phyloP scores from a whole-genome alignment of 2,113 vertebrate genomes.

The Microtus oregoni region DNA sequence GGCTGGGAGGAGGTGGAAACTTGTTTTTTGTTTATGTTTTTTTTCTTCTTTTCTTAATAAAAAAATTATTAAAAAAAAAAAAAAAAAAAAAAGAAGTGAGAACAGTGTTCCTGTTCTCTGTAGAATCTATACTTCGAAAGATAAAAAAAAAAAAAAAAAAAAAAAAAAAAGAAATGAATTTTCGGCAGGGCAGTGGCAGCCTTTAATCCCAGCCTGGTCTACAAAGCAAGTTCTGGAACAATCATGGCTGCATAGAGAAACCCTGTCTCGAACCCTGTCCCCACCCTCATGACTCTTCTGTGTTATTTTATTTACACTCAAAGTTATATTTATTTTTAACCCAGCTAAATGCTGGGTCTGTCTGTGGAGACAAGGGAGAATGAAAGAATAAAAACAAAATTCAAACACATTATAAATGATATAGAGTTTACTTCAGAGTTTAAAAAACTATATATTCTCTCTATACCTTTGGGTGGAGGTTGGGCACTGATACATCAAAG shows the following conservation, averaged over 20 bases:
- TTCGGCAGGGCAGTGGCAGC: not conserved
- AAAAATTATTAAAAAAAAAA: too few species aligned
- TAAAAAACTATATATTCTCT: not conserved
- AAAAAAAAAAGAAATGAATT: not conserved
- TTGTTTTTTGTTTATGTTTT: too few species aligned
- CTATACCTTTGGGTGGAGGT: not conserved
- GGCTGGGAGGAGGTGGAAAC: too few species aligned
- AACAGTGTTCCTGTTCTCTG: too few species aligned
- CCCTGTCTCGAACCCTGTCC: not conserved
- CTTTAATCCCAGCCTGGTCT: not conserved
- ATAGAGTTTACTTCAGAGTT: not conserved
- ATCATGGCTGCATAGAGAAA: not conserved
- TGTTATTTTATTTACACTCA: not conserved
- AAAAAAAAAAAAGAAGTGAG: too few species aligned
- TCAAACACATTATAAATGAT: not conserved
- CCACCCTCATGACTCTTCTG: not conserved
- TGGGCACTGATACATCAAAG: not conserved
- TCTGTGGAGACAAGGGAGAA: not conserved
- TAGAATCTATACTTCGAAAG: too few species aligned
- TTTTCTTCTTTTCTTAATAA: too few species aligned
- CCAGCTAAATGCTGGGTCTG: not conserved
- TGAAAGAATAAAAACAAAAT: not conserved
- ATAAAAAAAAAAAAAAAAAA: too few species aligned
- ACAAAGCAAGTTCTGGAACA: not conserved
- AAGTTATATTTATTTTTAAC: not conserved